Base-by-base conservation (phyloP, 2,888 invertebrate genomes). In the Phania funesta region DNA sequence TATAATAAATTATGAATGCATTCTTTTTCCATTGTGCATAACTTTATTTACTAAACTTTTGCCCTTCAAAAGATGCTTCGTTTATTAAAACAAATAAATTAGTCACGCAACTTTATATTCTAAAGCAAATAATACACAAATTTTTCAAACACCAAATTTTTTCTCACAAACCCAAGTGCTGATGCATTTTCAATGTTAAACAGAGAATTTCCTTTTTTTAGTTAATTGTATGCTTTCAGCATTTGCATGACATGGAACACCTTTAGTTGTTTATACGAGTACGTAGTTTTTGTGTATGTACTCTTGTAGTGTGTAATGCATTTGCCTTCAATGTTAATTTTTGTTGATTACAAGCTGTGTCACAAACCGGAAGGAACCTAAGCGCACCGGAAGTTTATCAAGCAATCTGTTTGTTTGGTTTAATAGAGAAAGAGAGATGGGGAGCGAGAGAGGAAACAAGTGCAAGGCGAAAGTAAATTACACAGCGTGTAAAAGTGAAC, bases 331-430 rank as follows among this genome's bases (percentile, higher is more conserved):
- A 67, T 48, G 67, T 16, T 60, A 46, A 50, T 44, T 73, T 73
- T 62, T 68, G 68, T 64, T 68, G 75, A 75, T 80, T 75, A 70
- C 78, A 70, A 78, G 78, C 82, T 82, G 78, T 82, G 68, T 75
- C 65, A 65, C 64, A 52, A 50, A 76, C 29, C 78, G 82, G 82
- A 82, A 82, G 82, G 82, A 82, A 78, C 82, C 56, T 65, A 75
- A 70, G 78, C 78, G 78, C 82, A 78, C 78, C 82, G 82, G 82
- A 82, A 82, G 82, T 82, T 82, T 82, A 74, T 82, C 74, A 79
- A 60, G 70, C 82, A 82, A 82, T 82, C 82, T 82, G 82, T 81
- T 73, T 79, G 68, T 58, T 78, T 64, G 48, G n/a, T 46, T 22
- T 70, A 58, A 44, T 16, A 29, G 67, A 29, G 38, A 8, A n/a